These are phyloP conservation scores for Muntiacus muntjak DNA, from an alignment of 2,113 vertebrate species.

Conservation along the genomic window DNA sequence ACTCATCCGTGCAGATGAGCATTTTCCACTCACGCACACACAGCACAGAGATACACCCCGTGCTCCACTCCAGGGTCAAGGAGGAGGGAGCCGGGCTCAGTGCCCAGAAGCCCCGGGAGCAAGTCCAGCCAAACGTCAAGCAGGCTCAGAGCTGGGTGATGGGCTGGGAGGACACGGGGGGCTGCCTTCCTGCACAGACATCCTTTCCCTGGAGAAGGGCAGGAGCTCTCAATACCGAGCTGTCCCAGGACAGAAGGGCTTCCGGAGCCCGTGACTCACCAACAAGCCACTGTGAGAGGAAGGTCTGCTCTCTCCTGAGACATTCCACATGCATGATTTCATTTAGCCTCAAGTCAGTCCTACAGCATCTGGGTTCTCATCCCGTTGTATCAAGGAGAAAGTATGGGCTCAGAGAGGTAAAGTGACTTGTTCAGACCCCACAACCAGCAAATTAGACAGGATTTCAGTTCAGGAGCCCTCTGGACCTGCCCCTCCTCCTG, in stretches of 20 bases:
- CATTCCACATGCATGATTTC: not conserved
- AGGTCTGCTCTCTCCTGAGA: too few species aligned
- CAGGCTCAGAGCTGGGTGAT: not conserved
- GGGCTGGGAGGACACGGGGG: not conserved
- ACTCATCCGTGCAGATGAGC: not conserved
- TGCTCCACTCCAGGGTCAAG: not conserved
- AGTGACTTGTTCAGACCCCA: not conserved
- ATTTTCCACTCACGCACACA: not conserved
- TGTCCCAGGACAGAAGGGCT: not conserved
- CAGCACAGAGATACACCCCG: not conserved
- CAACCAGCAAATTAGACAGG: not conserved
- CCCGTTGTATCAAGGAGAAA: not conserved
- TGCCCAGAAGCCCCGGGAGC: not conserved
- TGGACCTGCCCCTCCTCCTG: not conserved
- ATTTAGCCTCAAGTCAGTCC: not conserved
- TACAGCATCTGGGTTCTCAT: not conserved
- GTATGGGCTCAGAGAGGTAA: not conserved
- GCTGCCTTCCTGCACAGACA: not conserved
- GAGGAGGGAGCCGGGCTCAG: not conserved
- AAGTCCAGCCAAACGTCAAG: not conserved
- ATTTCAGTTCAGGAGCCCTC: not conserved
- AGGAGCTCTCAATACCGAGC: too few species aligned
- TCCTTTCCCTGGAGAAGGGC: not conserved
- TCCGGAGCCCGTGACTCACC: accelerated
- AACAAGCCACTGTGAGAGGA: not conserved